A percentile compares a stretch with the other conserved stretches of the same genome.
These are phyloP conservation scores for Microcebus ravelobensis DNA, from an alignment of 2,113 vertebrate species.

Conservation along the genomic window DNA sequence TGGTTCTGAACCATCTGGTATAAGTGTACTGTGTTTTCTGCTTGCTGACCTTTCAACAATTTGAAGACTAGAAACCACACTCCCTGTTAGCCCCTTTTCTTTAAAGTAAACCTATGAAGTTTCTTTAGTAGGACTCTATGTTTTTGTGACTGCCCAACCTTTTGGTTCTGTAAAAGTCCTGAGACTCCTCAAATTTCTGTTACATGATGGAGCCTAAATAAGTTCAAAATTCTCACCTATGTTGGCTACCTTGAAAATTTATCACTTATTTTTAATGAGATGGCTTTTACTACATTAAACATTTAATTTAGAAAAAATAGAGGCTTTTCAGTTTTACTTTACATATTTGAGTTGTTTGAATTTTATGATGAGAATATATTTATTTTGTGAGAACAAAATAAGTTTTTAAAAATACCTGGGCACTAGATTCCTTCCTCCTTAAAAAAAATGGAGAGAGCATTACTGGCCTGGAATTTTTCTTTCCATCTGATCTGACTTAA, in stretches of 20 bases:
- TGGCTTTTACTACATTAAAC: neutral
- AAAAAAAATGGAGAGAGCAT: neutral
- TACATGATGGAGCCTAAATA: neutral
- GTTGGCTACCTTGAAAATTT: neutral
- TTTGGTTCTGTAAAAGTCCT: neutral
- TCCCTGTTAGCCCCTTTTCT: neutral
- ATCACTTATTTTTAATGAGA: neutral
- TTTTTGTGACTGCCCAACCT: neutral
- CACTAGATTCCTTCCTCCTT: neutral
- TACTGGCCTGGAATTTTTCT: neutral
- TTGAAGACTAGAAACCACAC: neutral
- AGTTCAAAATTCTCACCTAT: neutral
- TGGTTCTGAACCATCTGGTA: accelerated
- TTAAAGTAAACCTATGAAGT: neutral
- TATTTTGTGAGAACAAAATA: neutral
- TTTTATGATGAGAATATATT: neutral
- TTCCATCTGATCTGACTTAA: conserved; percentile 1
- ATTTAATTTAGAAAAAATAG: neutral
- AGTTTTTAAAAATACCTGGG: neutral
- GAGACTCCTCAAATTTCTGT: neutral
- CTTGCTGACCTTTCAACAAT: neutral
- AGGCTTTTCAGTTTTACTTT: neutral
- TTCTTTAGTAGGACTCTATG: neutral
- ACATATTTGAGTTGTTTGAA: neutral
- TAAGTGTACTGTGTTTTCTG: neutral